Evolutionary conservation across 2,888 invertebrate genomes (phyloP), one percentile per base, ranked within the genome.

Genomic region (Tinea semifulvella): DNA sequence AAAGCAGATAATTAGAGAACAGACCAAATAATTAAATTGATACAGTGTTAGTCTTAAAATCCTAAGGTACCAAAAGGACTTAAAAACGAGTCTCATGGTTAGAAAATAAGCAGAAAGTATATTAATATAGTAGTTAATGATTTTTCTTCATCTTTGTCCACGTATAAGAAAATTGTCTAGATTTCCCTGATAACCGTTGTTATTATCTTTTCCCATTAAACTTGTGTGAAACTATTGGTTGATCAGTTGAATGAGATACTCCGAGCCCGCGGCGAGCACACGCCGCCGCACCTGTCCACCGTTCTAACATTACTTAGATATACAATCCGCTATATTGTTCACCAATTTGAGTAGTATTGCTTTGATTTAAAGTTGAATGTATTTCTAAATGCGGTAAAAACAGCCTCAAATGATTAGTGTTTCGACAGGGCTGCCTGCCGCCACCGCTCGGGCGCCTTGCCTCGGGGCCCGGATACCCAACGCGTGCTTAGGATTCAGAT

Each of bases 361-460:
- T 8, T 35, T 35, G 35, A 14, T 35, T 14, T 35, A 35, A 35
- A 35, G 35, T 35, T 14, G 8, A 35, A 13, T 11, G 4, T 35
- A 3, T 35, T 35, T 6, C 3, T 13, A 35, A 16, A 14, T 4
- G 16, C 10, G 16, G 13, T 6, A 4, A 13, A 3, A 3, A n/a
- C 11, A 27, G 27, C 27, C 27, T n/a, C 27, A 27, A 27, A 27
- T 27, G 27, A 27, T 27, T 27, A 27, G 27, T 27, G n/a, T 10
- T 27, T 27, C 27, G 27, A 27, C 27, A 27, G 27, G n/a, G n/a
- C 27, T 27, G 27, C 39, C 39, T 19, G 42, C 42, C 25, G 42
- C 42, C 39, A 22, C 39, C 39, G 25, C 13, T 25, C 25, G 43
- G 25, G 28, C 43, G 43, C 43, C 27, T 18, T n/a, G 43, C 43